Evolutionary conservation across 37 sponge, comb jelly and placozoan genomes (phyloP), one percentile per base, ranked within the genome.

Genomic region (Lycopodina hypogea): DNA sequence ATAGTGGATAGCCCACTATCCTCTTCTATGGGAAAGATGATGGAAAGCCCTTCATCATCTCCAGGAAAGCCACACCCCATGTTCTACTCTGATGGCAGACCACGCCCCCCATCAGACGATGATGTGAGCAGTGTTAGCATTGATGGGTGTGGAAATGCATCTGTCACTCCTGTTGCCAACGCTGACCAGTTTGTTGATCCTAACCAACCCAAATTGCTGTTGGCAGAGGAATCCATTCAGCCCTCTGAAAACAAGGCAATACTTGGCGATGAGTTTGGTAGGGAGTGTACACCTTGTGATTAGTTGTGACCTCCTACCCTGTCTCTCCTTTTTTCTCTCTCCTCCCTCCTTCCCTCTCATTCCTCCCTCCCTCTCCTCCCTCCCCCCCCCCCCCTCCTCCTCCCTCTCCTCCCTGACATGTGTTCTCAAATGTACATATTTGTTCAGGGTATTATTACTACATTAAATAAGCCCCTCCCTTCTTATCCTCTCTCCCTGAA

Each of bases 171-270:
- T 3, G 8, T 65, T 11, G 33, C 32, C 26, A 14, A 56, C 2
- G 4, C 55, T 74, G 36, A 53, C 30, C 24, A 60, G 30, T 39
- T 76, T 23, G 76, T 8, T 1, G 57, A 76, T 42, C 42, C 76
- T 53, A 36, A 73, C 61, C 76, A 76, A n/a, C 76, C 76, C 29
- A 76, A 76, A 21, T n/a, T 76, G 62, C 18, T 41, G 21, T 26
- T 61, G 58, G 76, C 76, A 42, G 76, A 76, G 1, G 76, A 76
- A 7, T 3, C 63, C 4, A 28, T 76, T 11, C 41, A 19, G 9
- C 76, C 76, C 19, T 3, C 37, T 22, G 21, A 38, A 61, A 60
- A 76, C 1, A 76, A 76, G 63, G 35, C 42, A 35, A 62, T 41
- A 1, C 61, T 61, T 2, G 23, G 14, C 17, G 42, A 76, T 39